These are phyloP conservation scores for Hippopotamyrus pictus DNA, from an alignment of 2,797 vertebrate species.

Conservation along the genomic window DNA sequence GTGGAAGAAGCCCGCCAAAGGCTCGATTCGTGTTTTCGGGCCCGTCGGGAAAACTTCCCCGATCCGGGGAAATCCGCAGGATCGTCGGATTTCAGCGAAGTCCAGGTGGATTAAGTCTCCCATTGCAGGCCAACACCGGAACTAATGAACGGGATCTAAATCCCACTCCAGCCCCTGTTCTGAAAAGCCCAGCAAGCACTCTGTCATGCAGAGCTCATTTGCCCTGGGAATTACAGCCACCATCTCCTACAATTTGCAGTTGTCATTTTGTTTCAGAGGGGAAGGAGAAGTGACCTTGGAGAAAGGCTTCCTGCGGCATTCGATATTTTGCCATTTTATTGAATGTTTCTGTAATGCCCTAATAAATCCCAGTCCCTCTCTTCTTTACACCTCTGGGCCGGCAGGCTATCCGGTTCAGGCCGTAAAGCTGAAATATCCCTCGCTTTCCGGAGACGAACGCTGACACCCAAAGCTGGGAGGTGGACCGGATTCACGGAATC, in stretches of 20 bases:
- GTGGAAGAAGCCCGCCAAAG: conserved; percentile 23
- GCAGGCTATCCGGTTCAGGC: not conserved
- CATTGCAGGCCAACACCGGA: not conserved
- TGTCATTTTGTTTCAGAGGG: not conserved
- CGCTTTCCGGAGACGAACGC: not conserved
- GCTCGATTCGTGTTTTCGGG: conserved; percentile 23
- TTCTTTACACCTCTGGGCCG: not conserved
- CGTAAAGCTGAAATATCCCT: not conserved
- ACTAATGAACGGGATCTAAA: not conserved
- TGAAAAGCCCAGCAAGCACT: not conserved
- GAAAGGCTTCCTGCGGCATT: not conserved
- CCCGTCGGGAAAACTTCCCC: not conserved
- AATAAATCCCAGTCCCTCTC: not conserved
- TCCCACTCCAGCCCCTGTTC: not conserved
- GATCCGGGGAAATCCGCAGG: not conserved
- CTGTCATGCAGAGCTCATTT: not conserved
- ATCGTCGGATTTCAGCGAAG: not conserved
- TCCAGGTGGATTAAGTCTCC: not conserved
- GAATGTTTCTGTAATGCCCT: not conserved
- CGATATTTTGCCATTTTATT: not conserved
- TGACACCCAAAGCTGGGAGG: not conserved
- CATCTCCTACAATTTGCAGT: not conserved
- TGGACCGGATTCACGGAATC: not conserved
- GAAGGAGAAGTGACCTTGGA: not conserved
- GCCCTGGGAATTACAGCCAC: not conserved